These are phyloP conservation scores for Cyclargus thomasi DNA, from an alignment of 1,140 invertebrate genomes.

Conservation along the genomic window DNA sequence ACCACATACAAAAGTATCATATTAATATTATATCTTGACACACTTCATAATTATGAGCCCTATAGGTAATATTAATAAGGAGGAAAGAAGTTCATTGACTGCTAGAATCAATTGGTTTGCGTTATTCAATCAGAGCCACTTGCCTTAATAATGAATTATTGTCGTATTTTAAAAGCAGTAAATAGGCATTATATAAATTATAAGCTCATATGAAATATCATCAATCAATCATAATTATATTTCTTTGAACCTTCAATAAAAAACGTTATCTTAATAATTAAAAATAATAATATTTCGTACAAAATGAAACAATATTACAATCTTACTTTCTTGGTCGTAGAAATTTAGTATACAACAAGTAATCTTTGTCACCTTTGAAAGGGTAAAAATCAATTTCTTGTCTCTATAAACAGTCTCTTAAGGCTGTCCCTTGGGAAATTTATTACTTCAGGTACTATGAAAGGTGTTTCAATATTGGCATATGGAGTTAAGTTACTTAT, in stretches of 20 bases:
- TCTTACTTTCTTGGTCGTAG: neutral
- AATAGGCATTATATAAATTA: neutral
- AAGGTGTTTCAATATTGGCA: neutral
- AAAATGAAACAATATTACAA: no score
- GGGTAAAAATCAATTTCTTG: conserved; percentile 15
- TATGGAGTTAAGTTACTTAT: no score
- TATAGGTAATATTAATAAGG: neutral
- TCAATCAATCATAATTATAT: no score
- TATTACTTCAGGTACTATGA: neutral
- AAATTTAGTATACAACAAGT: neutral
- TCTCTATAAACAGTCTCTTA: conserved; percentile 4
- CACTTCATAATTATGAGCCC: neutral
- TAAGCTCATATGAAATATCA: no score
- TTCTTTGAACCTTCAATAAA: no score
- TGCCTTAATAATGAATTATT: conserved; percentile 57
- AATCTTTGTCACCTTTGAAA: neutral
- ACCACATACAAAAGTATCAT: no score
- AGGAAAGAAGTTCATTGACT: conserved; percentile 14
- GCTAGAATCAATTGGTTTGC: conserved; percentile 40
- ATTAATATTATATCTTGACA: no score
- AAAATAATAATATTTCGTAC: no score
- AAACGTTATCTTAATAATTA: no score
- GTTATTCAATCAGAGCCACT: conserved; percentile 33
- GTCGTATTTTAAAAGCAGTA: conserved; percentile 23
- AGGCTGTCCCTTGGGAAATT: neutral